A percentile compares a stretch with the other conserved stretches of the same genome.
Conservation (phyloP, 2,113 vertebrate species). For the Haplochromis burtoni region DNA sequence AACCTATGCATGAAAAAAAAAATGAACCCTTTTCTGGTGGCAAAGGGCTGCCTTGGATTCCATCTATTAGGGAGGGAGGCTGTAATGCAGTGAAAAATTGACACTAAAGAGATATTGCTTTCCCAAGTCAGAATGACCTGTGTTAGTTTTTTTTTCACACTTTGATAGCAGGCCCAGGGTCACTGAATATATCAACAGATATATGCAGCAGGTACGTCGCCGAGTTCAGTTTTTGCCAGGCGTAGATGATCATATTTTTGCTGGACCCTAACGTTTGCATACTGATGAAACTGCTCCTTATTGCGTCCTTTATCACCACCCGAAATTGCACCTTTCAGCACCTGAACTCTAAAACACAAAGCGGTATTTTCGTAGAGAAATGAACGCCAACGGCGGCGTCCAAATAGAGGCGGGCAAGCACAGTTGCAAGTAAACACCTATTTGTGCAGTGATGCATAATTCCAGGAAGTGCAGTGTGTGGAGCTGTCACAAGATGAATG, state of each 20-base stretch:
- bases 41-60: not conserved
- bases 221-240: not conserved
- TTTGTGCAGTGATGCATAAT: not conserved
- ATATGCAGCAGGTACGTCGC: not conserved
- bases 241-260: not conserved
- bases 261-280: conserved; percentile 19
- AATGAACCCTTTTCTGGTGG: not conserved
- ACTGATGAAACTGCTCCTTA: conserved; percentile 15
- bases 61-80: not conserved
- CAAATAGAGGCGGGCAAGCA: not conserved
- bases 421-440: not conserved
- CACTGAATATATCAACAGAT: not conserved
- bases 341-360: not conserved
- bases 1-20: not conserved
- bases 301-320: not conserved
- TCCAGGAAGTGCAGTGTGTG: not conserved
- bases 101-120: not conserved
- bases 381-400: not conserved
- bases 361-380: not conserved
- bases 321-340: conserved; percentile 1
- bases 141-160: not conserved
- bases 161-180: conserved; percentile 9
- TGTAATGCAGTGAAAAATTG: not conserved
- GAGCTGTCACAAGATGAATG: not conserved
- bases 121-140: not conserved